A percentile compares a stretch with the other conserved stretches of the same genome.
Conservation (phyloP, 2,888 invertebrate genomes). For the Amiota mariae region DNA sequence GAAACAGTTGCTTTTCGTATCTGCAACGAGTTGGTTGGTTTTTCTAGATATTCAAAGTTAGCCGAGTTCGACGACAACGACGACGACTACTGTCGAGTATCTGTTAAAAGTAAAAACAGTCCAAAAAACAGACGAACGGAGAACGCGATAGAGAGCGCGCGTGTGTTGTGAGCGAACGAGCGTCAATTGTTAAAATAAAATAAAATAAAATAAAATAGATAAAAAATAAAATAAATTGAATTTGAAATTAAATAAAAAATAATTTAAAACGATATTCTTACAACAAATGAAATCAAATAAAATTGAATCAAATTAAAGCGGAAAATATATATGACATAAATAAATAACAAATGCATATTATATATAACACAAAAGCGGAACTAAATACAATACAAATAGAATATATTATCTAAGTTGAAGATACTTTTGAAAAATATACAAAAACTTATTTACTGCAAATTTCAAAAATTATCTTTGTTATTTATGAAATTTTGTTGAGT, state of each 20-base stretch:
- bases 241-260: background rate
- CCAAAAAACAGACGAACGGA: constrained; percentile 30
- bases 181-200: background rate
- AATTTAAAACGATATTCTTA: background rate
- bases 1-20: constrained; percentile 52
- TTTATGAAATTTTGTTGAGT: constrained; percentile 22
- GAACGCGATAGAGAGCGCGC: constrained; percentile 27
- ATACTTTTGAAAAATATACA: background rate
- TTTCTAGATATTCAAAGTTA: background rate
- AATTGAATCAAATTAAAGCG: constrained; percentile 1
- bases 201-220: background rate
- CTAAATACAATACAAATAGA: background rate
- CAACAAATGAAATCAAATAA: background rate
- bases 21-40: constrained; percentile 59
- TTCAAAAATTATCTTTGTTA: background rate
- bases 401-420: background rate
- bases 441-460: no score
- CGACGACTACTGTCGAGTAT: background rate
- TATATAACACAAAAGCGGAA: background rate
- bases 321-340: constrained; percentile 4
- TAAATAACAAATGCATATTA: background rate
- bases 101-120: constrained; percentile 36
- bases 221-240: constrained; percentile 3
- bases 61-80: constrained; percentile 8
- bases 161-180: constrained; percentile 24